Evolutionary conservation across 2,888 invertebrate genomes (phyloP), one percentile per base, ranked within the genome.

Genomic region (Cataglyphis cursor): DNA sequence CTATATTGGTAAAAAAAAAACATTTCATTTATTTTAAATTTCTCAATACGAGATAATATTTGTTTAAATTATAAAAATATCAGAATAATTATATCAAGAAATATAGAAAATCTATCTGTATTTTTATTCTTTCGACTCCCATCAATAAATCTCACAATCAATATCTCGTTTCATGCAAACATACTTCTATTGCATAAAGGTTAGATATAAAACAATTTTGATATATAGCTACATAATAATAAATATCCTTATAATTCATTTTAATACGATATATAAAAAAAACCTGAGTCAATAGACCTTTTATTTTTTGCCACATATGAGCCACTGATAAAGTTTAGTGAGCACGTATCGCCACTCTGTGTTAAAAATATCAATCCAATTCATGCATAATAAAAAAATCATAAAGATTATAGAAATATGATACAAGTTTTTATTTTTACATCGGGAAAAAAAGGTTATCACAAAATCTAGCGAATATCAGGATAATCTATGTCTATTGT

Each of bases 331-430:
- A 54, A 66, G 28, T 76, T 54, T 66, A 66, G 15, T 21, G 5
- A 38, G 24, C 65, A 66, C 15, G n/a, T 65, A 75, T 65, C 62
- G 38, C 2, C 12, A 62, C 21, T 76, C 38, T 24, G 12, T 68
- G 28, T 68, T 54, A 28, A 68, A 76, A 76, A 76, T 54, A 66
- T 65, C 48, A 18, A 1, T 12, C 3, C 24, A 9, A 51, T 65
- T 51, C 35, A 24, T 51, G 24, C 24, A 12, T 54, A 38, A 38
- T 28, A 28, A 41, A 64, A 64, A 51, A 66, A 15, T 54, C 38
- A 28, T n/a, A 6, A 54, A 68, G 28, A 76, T 66, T 38, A 66
- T 9, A 24, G 12, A 66, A 12, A 65, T 21, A 51, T 31, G 10
- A 44, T 9, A 38, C 8, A 38, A 75, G 9, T 31, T 31, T 74